Base-by-base conservation (phyloP, 1,140 invertebrate species). In the Papilio dardanus region DNA sequence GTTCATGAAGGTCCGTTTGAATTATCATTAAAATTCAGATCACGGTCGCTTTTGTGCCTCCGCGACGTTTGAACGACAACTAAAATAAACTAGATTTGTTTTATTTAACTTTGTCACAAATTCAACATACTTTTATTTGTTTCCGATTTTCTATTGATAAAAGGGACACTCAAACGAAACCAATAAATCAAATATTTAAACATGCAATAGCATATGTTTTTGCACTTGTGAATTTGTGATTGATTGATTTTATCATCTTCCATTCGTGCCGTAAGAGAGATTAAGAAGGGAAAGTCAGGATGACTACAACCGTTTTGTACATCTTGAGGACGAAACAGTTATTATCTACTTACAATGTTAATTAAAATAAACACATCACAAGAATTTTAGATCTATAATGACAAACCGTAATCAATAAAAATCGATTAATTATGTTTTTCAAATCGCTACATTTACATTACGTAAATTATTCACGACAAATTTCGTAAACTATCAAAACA, bases 381-480 rank as follows among this genome's bases (percentile, higher is more conserved):
- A 46, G 42, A n/a, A n/a, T 42, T 42, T 16, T 46, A 46, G n/a
- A 46, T 46, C 42, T 46, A 5, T 46, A 4, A 46, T 19, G n/a
- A n/a, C n/a, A n/a, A n/a, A n/a, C n/a, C n/a, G n/a, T n/a, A n/a
- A n/a, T n/a, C n/a, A n/a, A n/a, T n/a, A n/a, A n/a, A n/a, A n/a
- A n/a, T n/a, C n/a, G n/a, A n/a, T n/a, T n/a, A n/a, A n/a, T n/a
- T n/a, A n/a, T n/a, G n/a, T n/a, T n/a, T n/a, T n/a, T n/a, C 35
- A 2, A 37, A 37, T 37, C 35, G 14, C 24, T 10, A 30, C 54
- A 28, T 62, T 62, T 14, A 28, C 24, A 62, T 62, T 62, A 62
- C 54, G 54, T 62, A 62, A 62, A 62, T 28, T 30, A 62, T 62
- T 62, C 54, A 62, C 54, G 54, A 24, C 30, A 10, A 12, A 62